phyloP scores from a whole-genome alignment of 2,888 invertebrate genomes.

The Cheilosia soror region DNA sequence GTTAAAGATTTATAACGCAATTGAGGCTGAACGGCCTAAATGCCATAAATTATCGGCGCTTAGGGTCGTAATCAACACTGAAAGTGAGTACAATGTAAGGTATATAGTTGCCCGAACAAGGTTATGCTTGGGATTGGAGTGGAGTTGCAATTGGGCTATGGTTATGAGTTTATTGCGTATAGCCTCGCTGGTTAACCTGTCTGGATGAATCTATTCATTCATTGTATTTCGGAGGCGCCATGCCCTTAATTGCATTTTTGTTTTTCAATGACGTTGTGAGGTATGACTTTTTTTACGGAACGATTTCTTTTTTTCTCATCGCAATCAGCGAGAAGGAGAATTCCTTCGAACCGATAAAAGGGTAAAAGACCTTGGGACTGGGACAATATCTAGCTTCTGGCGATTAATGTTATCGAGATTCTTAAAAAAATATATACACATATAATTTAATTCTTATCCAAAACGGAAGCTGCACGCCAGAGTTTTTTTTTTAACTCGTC shows the following conservation, averaged over 20 bases:
- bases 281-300: conserved; percentile 5
- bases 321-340: conserved; percentile 15
- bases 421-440: background rate
- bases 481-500: conserved; percentile 3
- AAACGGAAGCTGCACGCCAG: conserved; percentile 58
- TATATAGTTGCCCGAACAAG: conserved; percentile 6
- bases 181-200: conserved; percentile 46
- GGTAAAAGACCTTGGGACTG: conserved; percentile 5
- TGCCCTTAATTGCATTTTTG: conserved; percentile 26
- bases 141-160: conserved; percentile 8
- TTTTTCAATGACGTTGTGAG: background rate
- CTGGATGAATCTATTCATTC: conserved; percentile 65
- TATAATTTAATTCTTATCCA: conserved; percentile 37
- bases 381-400: conserved; percentile 17
- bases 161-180: conserved; percentile 64
- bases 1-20: conserved; percentile 80
- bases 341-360: background rate
- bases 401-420: conserved; percentile 9
- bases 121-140: background rate
- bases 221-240: conserved; percentile 56
- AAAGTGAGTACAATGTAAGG: conserved; percentile 8
- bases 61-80: conserved; percentile 51
- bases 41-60: conserved; percentile 82
- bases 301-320: conserved; percentile 45
- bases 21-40: conserved; percentile 77